phyloP scores from a whole-genome alignment of 2,888 invertebrate species.

The Lycaena phlaeas region DNA sequence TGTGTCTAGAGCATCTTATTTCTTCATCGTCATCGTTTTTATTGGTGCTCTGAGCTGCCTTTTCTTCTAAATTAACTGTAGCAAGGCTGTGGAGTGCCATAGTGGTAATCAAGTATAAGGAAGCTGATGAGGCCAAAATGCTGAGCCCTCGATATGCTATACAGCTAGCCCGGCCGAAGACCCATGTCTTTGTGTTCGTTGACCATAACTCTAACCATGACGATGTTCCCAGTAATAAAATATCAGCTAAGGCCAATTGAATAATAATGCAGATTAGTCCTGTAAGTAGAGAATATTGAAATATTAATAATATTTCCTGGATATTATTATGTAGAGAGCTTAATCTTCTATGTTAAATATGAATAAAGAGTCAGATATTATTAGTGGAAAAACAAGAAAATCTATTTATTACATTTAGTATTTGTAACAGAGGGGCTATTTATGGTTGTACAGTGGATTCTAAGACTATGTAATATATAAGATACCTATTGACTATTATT shows the following conservation, averaged over 20 bases:
- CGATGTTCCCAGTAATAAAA: slow-evolving; percentile 50
- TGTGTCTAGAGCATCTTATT: slow-evolving; percentile 59
- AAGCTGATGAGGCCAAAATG: slow-evolving; percentile 69
- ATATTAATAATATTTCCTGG: too few relatives aligned
- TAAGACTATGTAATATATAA: too few relatives aligned
- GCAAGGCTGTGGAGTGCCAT: slow-evolving; percentile 73
- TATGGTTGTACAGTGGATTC: too few relatives aligned
- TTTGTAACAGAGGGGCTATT: too few relatives aligned
- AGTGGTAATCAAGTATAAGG: slow-evolving; percentile 68
- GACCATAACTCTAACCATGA: slow-evolving; percentile 68
- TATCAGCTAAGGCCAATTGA: slow-evolving; percentile 69
- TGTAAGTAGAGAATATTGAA: too few relatives aligned
- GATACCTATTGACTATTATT: too few relatives aligned
- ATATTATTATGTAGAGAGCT: too few relatives aligned
- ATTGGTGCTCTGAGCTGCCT: slow-evolving; percentile 41
- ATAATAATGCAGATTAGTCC: slow-evolving; percentile 65
- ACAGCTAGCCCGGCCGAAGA: slow-evolving; percentile 60
- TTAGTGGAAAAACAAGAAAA: too few relatives aligned
- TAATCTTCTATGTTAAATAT: too few relatives aligned
- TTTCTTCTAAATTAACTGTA: slow-evolving; percentile 64
- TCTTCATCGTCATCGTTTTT: slow-evolving; percentile 53
- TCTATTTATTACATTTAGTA: too few relatives aligned
- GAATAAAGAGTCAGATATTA: too few relatives aligned
- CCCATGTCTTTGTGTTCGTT: slow-evolving; percentile 63
- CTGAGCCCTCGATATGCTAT: slow-evolving; percentile 68